Conservation (phyloP, 1,140 invertebrate species). For the Apis laboriosa region DNA sequence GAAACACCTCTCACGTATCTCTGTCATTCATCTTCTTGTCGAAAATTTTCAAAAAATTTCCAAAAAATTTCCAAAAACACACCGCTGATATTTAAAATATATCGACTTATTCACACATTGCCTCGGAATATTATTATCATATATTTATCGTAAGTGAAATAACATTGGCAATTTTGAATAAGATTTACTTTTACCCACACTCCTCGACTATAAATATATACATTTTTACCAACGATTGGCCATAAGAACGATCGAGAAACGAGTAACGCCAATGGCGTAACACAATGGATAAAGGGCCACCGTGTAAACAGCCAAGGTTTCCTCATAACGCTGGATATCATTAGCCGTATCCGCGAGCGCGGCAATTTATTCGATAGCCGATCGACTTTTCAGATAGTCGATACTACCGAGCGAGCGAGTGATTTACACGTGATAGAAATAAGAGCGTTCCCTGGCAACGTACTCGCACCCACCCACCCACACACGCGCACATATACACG, state of each 20-base stretch:
- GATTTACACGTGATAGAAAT: constrained; percentile 56
- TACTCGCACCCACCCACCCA: not conserved
- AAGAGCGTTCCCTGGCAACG: constrained; percentile 20
- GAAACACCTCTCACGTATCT: no score
- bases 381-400: constrained; percentile 74
- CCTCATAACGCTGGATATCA: constrained; percentile 59
- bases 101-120: no score
- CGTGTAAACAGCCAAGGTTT: constrained; percentile 56
- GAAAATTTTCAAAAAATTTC: no score
- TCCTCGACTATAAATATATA: not conserved
- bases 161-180: no score
- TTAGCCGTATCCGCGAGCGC: constrained; percentile 59
- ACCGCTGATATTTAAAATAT: no score
- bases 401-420: constrained; percentile 38
- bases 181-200: no score
- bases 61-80: no score
- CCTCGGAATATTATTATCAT: no score
- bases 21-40: no score
- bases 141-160: no score
- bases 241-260: constrained; percentile 18
- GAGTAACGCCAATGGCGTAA: constrained; percentile 39
- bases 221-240: not conserved
- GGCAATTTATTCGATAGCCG: constrained; percentile 77
- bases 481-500: no score
- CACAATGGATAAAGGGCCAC: constrained; percentile 49